phyloP scores from a whole-genome alignment of 1,140 invertebrate genomes.

The Nomia melanderi region DNA sequence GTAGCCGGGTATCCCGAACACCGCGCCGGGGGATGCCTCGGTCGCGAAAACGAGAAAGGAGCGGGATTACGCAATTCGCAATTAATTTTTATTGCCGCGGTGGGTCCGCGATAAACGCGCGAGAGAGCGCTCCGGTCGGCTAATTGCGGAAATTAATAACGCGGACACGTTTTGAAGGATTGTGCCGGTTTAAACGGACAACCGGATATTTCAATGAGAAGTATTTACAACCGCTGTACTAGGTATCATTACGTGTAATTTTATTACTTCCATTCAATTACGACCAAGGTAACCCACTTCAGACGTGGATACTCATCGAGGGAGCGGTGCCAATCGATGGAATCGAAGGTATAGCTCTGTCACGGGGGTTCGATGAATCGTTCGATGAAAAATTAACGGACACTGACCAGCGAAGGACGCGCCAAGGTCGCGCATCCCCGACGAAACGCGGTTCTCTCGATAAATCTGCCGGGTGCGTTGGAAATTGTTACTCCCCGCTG shows the following conservation, averaged over 20 bases:
- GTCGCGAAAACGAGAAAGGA: not conserved
- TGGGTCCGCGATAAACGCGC: not conserved
- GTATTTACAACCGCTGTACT: not conserved
- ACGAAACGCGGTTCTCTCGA: not conserved
- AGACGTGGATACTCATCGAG: not conserved
- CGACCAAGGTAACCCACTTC: not conserved
- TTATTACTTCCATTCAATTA: conserved; percentile 3
- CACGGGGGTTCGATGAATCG: not conserved
- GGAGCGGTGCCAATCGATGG: not conserved
- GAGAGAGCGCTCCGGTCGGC: not conserved
- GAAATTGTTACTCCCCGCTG: too few relatives aligned
- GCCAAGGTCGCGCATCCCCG: not conserved
- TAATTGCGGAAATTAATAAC: not conserved
- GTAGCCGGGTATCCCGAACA: not conserved
- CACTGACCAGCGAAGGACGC: not conserved
- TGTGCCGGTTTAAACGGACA: not conserved
- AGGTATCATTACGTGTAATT: not conserved
- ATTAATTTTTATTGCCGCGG: not conserved
- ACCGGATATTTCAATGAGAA: not conserved
- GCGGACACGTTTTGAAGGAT: not conserved
- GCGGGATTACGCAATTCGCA: conserved; percentile 5
- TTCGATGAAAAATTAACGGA: not conserved
- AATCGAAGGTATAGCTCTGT: not conserved
- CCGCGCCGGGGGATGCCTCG: not conserved
- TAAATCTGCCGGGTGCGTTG: not conserved